Conservation (phyloP, 2,797 vertebrate species). For the Octomys mimax region DNA sequence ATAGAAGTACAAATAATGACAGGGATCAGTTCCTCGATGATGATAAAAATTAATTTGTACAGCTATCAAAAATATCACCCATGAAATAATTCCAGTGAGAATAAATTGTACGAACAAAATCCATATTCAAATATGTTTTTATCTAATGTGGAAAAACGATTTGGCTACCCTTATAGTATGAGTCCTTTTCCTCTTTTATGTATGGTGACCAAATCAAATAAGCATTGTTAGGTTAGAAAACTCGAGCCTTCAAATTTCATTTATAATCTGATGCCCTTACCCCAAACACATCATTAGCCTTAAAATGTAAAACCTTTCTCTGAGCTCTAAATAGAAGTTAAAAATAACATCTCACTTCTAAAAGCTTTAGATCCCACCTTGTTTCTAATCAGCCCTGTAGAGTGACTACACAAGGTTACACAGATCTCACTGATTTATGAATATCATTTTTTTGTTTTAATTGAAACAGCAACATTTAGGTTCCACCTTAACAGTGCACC, state of each 20-base stretch:
- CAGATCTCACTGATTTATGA: slow-evolving; percentile 83
- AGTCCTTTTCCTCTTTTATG: slow-evolving; percentile 56
- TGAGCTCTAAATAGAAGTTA: slow-evolving; percentile 76
- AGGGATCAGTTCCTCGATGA: not conserved
- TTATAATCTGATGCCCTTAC: slow-evolving; percentile 63
- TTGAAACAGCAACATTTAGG: slow-evolving; percentile 91
- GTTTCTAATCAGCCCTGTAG: slow-evolving; percentile 84
- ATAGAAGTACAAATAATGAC: not conserved
- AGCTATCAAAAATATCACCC: not conserved
- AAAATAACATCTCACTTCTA: slow-evolving; percentile 81
- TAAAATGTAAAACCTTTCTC: slow-evolving; percentile 78
- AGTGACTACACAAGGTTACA: slow-evolving; percentile 82
- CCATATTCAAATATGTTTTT: not conserved
- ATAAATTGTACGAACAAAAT: slow-evolving; percentile 75
- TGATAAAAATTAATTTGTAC: slow-evolving; percentile 73
- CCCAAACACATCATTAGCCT: slow-evolving; percentile 63
- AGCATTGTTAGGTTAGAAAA: slow-evolving; percentile 62
- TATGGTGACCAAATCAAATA: not conserved
- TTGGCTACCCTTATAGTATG: slow-evolving; percentile 57
- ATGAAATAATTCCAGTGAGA: slow-evolving; percentile 53
- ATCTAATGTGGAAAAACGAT: slow-evolving; percentile 72
- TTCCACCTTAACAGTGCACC: slow-evolving; percentile 99
- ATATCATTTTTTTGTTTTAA: slow-evolving; percentile 88
- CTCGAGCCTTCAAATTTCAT: slow-evolving; percentile 53
- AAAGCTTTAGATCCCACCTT: slow-evolving; percentile 87